Base-by-base conservation (phyloP, 2,113 vertebrate species). In the Ivindomyrus marchei region DNA sequence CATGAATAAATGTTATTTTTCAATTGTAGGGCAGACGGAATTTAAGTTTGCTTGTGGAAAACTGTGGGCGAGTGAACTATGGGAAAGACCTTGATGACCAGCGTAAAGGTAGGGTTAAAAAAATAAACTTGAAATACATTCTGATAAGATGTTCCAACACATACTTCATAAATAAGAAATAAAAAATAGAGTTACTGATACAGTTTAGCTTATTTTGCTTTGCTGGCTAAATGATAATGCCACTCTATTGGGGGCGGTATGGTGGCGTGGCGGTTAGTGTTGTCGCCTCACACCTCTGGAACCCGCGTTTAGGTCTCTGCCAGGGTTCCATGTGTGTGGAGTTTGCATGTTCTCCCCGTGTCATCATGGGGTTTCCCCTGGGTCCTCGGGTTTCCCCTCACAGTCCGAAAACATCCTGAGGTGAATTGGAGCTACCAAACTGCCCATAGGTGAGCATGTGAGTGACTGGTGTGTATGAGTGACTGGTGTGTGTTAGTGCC, bases 41-140 rank as follows among this genome's bases (percentile, higher is more conserved):
- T 15, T 93, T 98, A 91, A 95, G 96, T 77, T 94, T 99, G n/a
- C 92, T 98, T 91, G 98, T 98, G 31, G 98, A 98, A 93, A 98
- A 99, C 93, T 94, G 97, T 0, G 98, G 98, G 74, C 94, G 97
- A 17, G 98, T 98, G 92, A 98, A 98, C 93, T 99, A 98, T 0
- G 98, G 98, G n/a, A 94, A 94, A 91, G 93, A 92, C 0, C 91
- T 98, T 85, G 95, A 98, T 31, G 92, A 96, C n/a, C 98, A 98
- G 56, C 96, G 96, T 87, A 98, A 98, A 98, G 98, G 98, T 97
- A 91, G 91, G 91, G 45, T 17, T 45, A 19, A 2, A 17, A 27
- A 27, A 88, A 88, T 5, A 88, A 27, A 31, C 11, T 85, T 7
- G 2, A 36, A 36, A 50, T 15, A 3, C 2, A 36, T 39, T 56